A percentile compares a stretch with the other conserved stretches of the same genome.
These are phyloP conservation scores for Prionailurus viverrinus DNA, from an alignment of 2,113 vertebrate genomes.

Conservation along the genomic window DNA sequence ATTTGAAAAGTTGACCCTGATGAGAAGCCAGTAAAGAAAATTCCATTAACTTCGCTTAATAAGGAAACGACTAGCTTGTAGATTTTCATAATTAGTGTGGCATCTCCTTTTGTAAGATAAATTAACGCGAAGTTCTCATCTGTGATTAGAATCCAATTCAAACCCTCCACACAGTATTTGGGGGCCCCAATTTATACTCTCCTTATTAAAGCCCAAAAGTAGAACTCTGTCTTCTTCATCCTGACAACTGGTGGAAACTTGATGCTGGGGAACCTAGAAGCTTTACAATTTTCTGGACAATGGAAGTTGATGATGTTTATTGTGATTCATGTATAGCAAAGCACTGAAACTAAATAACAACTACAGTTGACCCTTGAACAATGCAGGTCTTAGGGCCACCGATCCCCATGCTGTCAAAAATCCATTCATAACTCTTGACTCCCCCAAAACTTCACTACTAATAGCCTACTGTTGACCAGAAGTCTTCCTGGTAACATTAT, in stretches of 20 bases:
- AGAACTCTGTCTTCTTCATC: neutral
- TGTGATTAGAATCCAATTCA: neutral
- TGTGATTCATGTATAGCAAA: neutral
- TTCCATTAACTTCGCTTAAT: neutral
- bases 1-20: neutral
- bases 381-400: neutral
- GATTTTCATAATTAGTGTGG: neutral
- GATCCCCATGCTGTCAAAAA: neutral
- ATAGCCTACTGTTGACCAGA: neutral
- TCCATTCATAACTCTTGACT: neutral
- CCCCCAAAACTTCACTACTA: neutral
- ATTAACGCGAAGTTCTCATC: neutral
- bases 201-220: neutral
- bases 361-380: neutral
- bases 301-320: neutral
- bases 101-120: neutral
- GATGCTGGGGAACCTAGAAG: neutral
- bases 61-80: neutral
- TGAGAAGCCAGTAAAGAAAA: neutral
- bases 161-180: neutral
- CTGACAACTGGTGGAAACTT: neutral
- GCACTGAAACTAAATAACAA: neutral
- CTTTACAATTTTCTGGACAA: neutral
- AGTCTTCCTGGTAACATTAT: neutral
- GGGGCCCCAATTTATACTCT: neutral